These are phyloP conservation scores for Ellobius talpinus DNA, from an alignment of 2,113 vertebrate genomes.

Conservation along the genomic window DNA sequence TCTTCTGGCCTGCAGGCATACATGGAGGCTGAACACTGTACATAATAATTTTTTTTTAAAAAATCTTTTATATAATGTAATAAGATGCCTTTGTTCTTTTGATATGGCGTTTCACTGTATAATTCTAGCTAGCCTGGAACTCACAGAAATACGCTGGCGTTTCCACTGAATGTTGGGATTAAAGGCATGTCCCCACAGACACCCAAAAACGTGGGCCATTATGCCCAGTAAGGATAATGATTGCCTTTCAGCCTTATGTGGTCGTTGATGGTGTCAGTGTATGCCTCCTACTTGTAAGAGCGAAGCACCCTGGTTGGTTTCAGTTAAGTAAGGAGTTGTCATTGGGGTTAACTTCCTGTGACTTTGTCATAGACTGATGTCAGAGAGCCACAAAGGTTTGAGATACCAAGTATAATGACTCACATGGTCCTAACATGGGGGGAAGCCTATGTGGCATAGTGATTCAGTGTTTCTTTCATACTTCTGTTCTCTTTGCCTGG, in stretches of 20 bases:
- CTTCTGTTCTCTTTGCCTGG: neutral
- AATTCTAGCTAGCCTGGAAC: neutral
- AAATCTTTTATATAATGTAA: neutral
- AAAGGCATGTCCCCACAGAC: no score
- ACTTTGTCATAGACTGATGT: neutral
- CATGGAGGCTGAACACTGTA: no score
- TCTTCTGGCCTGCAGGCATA: no score
- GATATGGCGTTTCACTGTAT: neutral
- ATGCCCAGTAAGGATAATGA: neutral
- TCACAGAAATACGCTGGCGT: neutral
- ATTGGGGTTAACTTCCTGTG: neutral
- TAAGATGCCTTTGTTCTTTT: neutral
- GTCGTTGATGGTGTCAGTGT: neutral
- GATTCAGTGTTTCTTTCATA: neutral
- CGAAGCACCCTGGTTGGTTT: conserved; percentile 1
- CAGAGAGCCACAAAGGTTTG: conserved; percentile 22
- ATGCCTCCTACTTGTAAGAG: neutral
- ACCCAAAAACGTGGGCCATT: neutral
- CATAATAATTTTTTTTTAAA: no score
- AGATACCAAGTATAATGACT: conserved; percentile 3
- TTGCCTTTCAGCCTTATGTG: neutral
- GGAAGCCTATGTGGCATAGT: neutral
- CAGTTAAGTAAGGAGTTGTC: neutral
- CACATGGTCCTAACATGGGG: no score
- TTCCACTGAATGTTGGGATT: neutral